phyloP scores from a whole-genome alignment of 1,140 invertebrate species.

The Orius insidiosus region DNA sequence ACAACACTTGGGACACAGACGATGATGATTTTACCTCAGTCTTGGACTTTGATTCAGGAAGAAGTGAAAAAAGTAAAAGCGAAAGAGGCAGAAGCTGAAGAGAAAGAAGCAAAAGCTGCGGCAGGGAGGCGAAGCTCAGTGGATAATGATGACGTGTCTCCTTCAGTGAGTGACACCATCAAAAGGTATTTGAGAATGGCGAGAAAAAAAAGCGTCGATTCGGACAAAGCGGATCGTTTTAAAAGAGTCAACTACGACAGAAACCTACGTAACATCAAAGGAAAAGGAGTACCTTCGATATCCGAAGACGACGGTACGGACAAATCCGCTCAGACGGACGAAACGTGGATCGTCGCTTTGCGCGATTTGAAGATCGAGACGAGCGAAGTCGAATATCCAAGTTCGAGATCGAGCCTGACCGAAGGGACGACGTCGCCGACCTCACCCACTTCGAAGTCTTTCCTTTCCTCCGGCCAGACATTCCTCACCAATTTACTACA shows the following conservation, averaged over 20 bases:
- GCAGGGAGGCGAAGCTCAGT: conserved; percentile 45
- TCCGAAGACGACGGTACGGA: conserved; percentile 50
- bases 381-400: conserved; percentile 21
- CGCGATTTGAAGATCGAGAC: conserved; percentile 22
- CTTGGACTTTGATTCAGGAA: conserved; percentile 32
- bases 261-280: conserved; percentile 64
- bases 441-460: conserved; percentile 25
- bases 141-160: conserved; percentile 65
- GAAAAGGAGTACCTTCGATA: conserved; percentile 52
- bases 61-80: conserved; percentile 25
- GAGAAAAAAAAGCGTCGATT: conserved; percentile 63
- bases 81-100: conserved; percentile 13
- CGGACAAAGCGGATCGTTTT: conserved; percentile 61
- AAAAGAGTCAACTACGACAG: conserved; percentile 77
- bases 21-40: conserved; percentile 33
- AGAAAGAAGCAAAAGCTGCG: conserved; percentile 26
- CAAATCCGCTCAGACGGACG: conserved; percentile 56
- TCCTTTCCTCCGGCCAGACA: conserved; percentile 33
- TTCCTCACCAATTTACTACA: conserved; percentile 47
- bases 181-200: conserved; percentile 70
- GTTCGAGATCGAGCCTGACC: conserved; percentile 26
- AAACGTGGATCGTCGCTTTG: conserved; percentile 42
- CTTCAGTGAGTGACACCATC: conserved; percentile 69
- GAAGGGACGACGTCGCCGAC: conserved; percentile 31
- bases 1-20: conserved; percentile 36